Evolutionary conservation across 2,888 invertebrate species (phyloP).

Genomic region (Gasteruption jaculator): DNA sequence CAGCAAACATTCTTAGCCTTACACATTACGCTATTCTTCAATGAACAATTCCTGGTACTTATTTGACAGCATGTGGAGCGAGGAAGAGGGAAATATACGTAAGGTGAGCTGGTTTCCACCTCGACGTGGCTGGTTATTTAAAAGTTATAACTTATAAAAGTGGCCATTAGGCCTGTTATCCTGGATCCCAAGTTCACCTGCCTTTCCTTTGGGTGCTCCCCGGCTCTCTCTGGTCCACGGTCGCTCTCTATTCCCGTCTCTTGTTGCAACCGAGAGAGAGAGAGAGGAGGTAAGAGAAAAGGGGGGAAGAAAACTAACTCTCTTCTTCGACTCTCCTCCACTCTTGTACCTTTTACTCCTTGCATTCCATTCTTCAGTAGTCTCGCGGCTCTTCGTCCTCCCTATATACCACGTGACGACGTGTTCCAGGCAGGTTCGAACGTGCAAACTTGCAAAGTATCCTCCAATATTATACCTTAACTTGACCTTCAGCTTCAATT

Average conservation of each 20-base stretch:
- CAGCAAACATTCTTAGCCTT: too few species aligned
- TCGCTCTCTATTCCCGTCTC: too few species aligned
- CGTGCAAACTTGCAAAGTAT: too few species aligned
- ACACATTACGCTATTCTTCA: too few species aligned
- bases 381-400: slow-evolving; percentile 8
- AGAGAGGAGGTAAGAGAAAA: too few species aligned
- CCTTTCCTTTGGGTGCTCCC: slow-evolving; percentile 11
- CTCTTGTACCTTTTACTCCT: too few species aligned
- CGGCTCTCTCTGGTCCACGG: slow-evolving; percentile 23
- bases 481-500: too few species aligned
- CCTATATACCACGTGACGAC: slow-evolving; percentile 16
- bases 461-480: too few species aligned
- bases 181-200: slow-evolving; percentile 20
- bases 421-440: slow-evolving; percentile 24
- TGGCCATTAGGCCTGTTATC: slow-evolving; percentile 36
- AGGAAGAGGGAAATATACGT: slow-evolving; percentile 18
- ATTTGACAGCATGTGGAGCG: too few species aligned
- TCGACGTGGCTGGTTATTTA: slow-evolving; percentile 35
- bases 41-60: too few species aligned
- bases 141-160: slow-evolving; percentile 44
- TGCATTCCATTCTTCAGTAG: slow-evolving; percentile 27
- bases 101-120: slow-evolving; percentile 34
- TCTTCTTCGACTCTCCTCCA: slow-evolving; percentile 13
- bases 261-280: neutral
- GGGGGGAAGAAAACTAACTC: slow-evolving; percentile 21